Conservation (phyloP, 2,797 vertebrate species). For the Sebastes kiyomatsui region DNA sequence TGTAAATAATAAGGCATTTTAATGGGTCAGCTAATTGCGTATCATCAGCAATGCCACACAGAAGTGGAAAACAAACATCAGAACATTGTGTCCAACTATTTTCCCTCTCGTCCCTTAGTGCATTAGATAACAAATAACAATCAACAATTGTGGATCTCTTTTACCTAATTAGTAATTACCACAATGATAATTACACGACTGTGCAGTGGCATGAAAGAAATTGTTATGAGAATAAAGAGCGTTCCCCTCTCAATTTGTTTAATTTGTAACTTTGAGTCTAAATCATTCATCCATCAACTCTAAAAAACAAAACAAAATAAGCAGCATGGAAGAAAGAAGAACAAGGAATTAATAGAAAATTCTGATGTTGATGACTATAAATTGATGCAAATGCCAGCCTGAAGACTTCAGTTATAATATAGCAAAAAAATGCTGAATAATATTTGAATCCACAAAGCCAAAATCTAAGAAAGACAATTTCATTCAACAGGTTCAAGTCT, state of each 20-base stretch:
- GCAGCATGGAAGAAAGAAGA: slow-evolving; percentile 13
- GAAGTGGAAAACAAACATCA: slow-evolving; percentile 44
- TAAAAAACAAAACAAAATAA: slow-evolving; percentile 24
- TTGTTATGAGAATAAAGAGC: slow-evolving; percentile 68
- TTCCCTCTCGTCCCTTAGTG: slow-evolving; percentile 17
- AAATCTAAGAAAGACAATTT: background rate
- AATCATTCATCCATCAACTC: slow-evolving; percentile 54
- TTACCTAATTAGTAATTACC: slow-evolving; percentile 74
- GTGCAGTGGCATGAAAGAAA: slow-evolving; percentile 73
- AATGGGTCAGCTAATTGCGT: slow-evolving; percentile 51
- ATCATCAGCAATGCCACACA: slow-evolving; percentile 32
- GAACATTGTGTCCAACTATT: slow-evolving; percentile 29
- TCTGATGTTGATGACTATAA: background rate
- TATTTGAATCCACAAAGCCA: background rate
- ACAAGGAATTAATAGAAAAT: slow-evolving; percentile 11
- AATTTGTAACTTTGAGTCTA: slow-evolving; percentile 60
- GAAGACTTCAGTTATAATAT: background rate
- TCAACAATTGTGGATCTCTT: slow-evolving; percentile 53
- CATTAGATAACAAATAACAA: slow-evolving; percentile 61
- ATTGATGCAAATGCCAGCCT: background rate
- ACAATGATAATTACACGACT: slow-evolving; percentile 70
- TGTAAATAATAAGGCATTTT: slow-evolving; percentile 52
- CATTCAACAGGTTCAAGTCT: background rate
- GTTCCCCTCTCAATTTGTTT: slow-evolving; percentile 61
- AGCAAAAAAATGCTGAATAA: background rate